Evolutionary conservation across 1,140 invertebrate species (phyloP).

Genomic region (Drosophila ohnishii): DNA sequence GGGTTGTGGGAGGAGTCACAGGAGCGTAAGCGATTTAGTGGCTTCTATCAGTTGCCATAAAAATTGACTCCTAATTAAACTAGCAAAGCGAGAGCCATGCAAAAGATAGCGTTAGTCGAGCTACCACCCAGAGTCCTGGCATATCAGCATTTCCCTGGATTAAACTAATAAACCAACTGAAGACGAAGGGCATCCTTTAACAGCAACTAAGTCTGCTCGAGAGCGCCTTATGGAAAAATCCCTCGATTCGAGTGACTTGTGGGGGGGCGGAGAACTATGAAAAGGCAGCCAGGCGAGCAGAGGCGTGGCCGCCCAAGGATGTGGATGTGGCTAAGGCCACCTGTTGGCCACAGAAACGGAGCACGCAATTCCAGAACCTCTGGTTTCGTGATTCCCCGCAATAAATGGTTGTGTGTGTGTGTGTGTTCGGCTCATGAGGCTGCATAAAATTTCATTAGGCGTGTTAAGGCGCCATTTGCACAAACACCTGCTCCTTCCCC

Average conservation of each 20-base stretch:
- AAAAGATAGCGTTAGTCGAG: conserved; percentile 6
- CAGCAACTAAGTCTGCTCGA: background rate
- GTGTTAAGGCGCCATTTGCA: conserved; percentile 68
- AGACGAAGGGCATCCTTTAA: background rate
- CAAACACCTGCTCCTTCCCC: conserved; percentile 25
- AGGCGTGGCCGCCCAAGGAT: background rate
- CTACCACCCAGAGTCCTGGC: background rate
- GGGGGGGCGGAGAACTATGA: conserved; percentile 20
- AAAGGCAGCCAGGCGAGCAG: conserved; percentile 32
- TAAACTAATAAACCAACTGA: conserved; percentile 36
- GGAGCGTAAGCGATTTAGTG: conserved; percentile 65
- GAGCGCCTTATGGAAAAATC: conserved; percentile 3
- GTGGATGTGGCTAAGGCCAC: conserved; percentile 27
- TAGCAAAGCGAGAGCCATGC: conserved; percentile 40
- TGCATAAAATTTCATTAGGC: conserved; percentile 79
- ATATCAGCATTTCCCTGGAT: conserved; percentile 32
- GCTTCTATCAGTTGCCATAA: conserved; percentile 70
- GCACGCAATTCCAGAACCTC: conserved; percentile 40
- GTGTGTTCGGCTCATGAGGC: conserved; percentile 52
- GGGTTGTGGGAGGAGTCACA: conserved; percentile 15
- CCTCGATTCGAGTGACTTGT: conserved; percentile 6
- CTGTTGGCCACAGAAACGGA: conserved; percentile 51
- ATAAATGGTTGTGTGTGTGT: conserved; percentile 54
- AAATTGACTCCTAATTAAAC: conserved; percentile 79
- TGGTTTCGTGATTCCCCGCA: conserved; percentile 62